Conservation (phyloP, 2,113 vertebrate genomes). For the Eurystomus gularis region DNA sequence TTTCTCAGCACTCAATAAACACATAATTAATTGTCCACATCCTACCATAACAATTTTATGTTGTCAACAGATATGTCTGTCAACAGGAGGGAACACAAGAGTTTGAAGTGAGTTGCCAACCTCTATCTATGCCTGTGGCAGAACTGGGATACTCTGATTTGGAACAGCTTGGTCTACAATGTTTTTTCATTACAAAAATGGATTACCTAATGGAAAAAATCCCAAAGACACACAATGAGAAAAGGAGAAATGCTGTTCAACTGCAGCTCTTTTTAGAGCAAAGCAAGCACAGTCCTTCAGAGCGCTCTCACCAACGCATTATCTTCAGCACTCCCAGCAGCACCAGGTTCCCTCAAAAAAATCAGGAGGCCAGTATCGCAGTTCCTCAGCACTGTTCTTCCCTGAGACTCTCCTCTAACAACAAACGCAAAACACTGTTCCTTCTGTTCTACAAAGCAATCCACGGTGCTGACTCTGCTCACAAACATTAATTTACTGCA, state of each 20-base stretch:
- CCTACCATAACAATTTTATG: not conserved
- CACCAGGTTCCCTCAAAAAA: not conserved
- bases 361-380: not conserved
- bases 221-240: not conserved
- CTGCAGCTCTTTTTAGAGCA: not conserved
- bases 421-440: not conserved
- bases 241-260: not conserved
- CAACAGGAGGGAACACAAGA: not conserved
- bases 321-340: not conserved
- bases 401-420: not conserved
- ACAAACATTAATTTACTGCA: not conserved
- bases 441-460: not conserved
- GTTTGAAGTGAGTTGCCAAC: not conserved
- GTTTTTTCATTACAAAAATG: not conserved
- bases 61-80: not conserved
- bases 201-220: not conserved
- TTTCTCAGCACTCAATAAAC: not conserved
- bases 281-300: not conserved
- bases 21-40: not conserved
- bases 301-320: accelerated
- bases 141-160: not conserved
- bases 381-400: not conserved
- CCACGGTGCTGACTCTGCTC: not conserved
- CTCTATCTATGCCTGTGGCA: not conserved
- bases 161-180: not conserved